Conservation (phyloP, 2,113 vertebrate species). For the Phalacrocorax carbo region DNA sequence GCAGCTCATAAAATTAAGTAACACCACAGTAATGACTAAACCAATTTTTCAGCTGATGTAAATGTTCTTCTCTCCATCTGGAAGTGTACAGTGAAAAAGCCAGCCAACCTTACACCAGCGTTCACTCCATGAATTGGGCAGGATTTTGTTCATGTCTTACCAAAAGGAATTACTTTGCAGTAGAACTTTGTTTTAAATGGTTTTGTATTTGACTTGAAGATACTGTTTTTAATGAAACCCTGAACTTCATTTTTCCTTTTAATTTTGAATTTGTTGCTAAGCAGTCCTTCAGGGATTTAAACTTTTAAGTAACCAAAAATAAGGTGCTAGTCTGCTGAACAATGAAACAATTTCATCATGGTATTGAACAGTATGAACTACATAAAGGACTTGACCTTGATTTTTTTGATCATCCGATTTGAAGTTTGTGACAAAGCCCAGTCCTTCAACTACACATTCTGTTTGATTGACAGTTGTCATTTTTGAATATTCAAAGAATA, state of each 20-base stretch:
- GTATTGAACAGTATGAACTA: not conserved
- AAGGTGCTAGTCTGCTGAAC: not conserved
- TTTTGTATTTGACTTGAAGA: not conserved
- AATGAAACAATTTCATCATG: not conserved
- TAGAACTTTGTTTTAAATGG: not conserved
- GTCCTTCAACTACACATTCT: accelerated
- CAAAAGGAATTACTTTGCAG: not conserved
- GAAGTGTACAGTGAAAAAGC: not conserved
- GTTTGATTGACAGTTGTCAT: not conserved
- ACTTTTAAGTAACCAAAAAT: not conserved
- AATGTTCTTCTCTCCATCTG: not conserved
- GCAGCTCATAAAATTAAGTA: not conserved
- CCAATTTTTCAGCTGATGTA: not conserved
- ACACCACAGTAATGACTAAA: not conserved
- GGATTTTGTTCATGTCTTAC: not conserved
- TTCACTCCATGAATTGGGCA: not conserved
- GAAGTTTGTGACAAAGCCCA: not conserved
- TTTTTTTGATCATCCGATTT: not conserved
- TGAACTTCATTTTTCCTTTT: not conserved
- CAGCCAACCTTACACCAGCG: not conserved
- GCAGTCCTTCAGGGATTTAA: not conserved
- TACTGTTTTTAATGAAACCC: not conserved
- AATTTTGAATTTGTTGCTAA: not conserved
- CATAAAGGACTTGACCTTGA: not conserved
- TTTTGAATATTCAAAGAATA: not conserved